phyloP scores from a whole-genome alignment of 1,140 invertebrate species.

The Diploscapter pachys region DNA sequence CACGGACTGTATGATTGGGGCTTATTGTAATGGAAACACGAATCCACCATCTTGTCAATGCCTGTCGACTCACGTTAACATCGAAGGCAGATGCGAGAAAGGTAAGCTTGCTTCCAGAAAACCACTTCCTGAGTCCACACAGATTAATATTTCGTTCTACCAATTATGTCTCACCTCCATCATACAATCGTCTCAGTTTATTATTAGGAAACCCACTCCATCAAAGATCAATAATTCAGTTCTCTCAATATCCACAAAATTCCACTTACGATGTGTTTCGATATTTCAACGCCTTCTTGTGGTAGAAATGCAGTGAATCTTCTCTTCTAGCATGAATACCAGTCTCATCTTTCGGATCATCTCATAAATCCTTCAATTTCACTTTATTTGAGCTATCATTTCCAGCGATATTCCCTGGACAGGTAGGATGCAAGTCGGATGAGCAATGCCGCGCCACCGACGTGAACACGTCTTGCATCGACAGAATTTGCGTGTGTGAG shows the following conservation, averaged over 20 bases:
- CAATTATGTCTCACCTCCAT: background rate
- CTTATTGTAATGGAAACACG: conserved; percentile 58
- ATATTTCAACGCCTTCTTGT: background rate
- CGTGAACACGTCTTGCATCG: conserved; percentile 46
- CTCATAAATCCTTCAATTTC: background rate
- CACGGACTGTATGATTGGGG: conserved; percentile 54
- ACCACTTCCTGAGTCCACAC: too few species aligned
- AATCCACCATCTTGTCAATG: conserved; percentile 57
- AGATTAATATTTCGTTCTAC: background rate
- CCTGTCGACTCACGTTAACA: conserved; percentile 55
- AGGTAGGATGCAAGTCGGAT: conserved; percentile 50
- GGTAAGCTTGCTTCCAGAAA: conserved; percentile 31
- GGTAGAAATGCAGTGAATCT: background rate
- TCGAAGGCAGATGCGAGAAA: conserved; percentile 55
- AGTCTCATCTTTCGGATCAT: background rate
- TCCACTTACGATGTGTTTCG: background rate
- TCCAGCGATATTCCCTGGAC: conserved; percentile 58
- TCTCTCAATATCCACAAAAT: background rate
- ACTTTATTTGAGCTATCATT: conserved; percentile 22
- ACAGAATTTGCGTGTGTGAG: conserved; percentile 53
- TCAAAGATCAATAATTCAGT: background rate
- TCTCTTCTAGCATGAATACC: background rate
- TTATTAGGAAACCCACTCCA: background rate
- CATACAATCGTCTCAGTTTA: background rate
- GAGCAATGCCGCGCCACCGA: conserved; percentile 53